These are phyloP conservation scores for Lasioglossum pauxillum DNA, from an alignment of 2,888 invertebrate species.

Conservation along the genomic window DNA sequence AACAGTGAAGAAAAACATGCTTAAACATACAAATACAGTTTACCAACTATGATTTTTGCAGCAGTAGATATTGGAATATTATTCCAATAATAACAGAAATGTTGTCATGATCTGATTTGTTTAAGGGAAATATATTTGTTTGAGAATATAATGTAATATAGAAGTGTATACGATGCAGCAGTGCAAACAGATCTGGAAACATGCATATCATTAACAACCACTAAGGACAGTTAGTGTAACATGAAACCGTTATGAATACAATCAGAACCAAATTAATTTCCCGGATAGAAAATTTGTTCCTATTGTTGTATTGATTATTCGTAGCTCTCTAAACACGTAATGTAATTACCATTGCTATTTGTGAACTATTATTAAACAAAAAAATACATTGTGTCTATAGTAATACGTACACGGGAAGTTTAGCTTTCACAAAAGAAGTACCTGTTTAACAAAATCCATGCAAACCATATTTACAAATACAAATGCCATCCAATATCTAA, in stretches of 20 bases:
- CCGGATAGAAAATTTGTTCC: neutral
- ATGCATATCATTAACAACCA: slow-evolving; percentile 3
- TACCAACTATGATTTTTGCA: neutral
- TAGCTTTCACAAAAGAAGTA: neutral
- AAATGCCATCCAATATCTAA: too few species aligned
- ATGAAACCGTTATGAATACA: neutral
- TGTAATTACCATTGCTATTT: neutral
- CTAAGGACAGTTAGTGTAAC: neutral
- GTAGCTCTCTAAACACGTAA: neutral
- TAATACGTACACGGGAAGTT: neutral
- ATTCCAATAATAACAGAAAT: neutral
- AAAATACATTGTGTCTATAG: neutral
- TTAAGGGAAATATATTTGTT: neutral
- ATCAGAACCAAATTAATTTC: slow-evolving; percentile 4
- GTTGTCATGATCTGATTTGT: neutral
- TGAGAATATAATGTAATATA: neutral
- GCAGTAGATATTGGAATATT: neutral
- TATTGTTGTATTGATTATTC: slow-evolving; percentile 9
- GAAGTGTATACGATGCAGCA: neutral
- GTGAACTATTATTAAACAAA: neutral
- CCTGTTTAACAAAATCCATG: neutral
- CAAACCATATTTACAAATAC: neutral
- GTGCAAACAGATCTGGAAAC: neutral
- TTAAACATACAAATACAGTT: neutral
- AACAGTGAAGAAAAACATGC: too few species aligned